These are phyloP conservation scores for Coremacera marginata DNA, from an alignment of 2,888 invertebrate species.

Conservation along the genomic window DNA sequence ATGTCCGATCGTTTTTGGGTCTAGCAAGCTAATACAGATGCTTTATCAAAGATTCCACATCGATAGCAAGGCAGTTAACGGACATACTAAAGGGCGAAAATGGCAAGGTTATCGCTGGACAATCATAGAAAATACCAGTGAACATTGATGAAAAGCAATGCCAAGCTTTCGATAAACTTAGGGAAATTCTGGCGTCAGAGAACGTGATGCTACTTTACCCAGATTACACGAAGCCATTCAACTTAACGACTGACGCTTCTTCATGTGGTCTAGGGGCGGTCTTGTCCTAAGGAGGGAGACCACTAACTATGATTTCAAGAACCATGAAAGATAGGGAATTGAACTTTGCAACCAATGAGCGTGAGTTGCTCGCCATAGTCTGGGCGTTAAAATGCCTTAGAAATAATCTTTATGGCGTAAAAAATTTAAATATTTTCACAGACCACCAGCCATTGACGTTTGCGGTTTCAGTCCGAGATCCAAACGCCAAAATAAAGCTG, in stretches of 20 bases:
- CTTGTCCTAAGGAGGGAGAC: slow-evolving; percentile 8
- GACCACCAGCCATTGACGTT: no score
- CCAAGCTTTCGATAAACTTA: slow-evolving; percentile 42
- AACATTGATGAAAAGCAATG: slow-evolving; percentile 38
- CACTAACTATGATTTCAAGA: slow-evolving; percentile 37
- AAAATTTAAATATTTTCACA: slow-evolving; percentile 46
- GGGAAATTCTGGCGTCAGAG: slow-evolving; percentile 36
- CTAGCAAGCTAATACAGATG: slow-evolving; percentile 18
- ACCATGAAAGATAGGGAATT: slow-evolving; percentile 16
- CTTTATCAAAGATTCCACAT: slow-evolving; percentile 47
- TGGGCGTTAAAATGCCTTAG: slow-evolving; percentile 63
- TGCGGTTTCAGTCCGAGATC: no score
- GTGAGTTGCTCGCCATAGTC: slow-evolving; percentile 61
- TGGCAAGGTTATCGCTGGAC: slow-evolving; percentile 41
- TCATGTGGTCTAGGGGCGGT: slow-evolving; percentile 37
- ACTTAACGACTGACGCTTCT: slow-evolving; percentile 41
- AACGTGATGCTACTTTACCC: slow-evolving; percentile 43
- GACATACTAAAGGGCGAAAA: slow-evolving; percentile 48
- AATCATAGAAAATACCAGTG: slow-evolving; percentile 39
- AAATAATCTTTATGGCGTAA: slow-evolving; percentile 61
- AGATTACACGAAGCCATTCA: slow-evolving; percentile 42
- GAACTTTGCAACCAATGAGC: slow-evolving; percentile 16
- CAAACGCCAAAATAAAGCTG: no score
- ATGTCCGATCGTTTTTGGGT: slow-evolving; percentile 35
- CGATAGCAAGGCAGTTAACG: slow-evolving; percentile 47